Percentiles rank a stretch among this genome's conserved stretches.
phyloP scores from a whole-genome alignment of 2,113 vertebrate species.

The Arvicanthis niloticus region DNA sequence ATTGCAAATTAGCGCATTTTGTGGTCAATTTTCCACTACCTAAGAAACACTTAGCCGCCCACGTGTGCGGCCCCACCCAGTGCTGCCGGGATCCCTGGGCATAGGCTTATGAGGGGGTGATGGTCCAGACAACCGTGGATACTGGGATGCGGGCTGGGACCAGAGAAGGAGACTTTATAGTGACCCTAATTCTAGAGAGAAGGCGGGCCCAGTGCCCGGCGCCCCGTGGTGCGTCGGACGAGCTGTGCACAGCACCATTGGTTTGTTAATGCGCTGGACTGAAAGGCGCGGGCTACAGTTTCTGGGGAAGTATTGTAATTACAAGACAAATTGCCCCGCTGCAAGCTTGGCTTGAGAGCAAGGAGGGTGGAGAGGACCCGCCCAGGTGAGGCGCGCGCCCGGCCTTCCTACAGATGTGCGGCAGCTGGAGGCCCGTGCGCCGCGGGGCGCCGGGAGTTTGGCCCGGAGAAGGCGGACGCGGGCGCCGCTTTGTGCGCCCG shows the following conservation, averaged over 20 bases:
- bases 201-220: background rate
- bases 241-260: conserved; percentile 48
- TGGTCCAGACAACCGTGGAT: background rate
- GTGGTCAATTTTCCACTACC: conserved; percentile 81
- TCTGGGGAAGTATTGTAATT: conserved; percentile 78
- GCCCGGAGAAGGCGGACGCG: conserved; percentile 70
- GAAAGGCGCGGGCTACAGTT: conserved; percentile 66
- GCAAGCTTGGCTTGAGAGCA: background rate
- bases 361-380: background rate
- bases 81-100: background rate
- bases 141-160: background rate
- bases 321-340: conserved; percentile 82
- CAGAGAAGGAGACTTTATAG: conserved; percentile 24
- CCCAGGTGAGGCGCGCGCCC: conserved; percentile 59
- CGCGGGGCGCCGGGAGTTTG: conserved; percentile 71
- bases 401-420: conserved; percentile 59
- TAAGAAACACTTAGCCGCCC: conserved; percentile 59
- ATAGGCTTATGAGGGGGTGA: background rate
- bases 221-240: background rate
- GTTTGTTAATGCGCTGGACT: conserved; percentile 57
- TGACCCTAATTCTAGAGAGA: conserved; percentile 7
- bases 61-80: conserved; percentile 56
- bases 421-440: conserved; percentile 77
- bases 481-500: conserved; percentile 39
- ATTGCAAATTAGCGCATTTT: conserved; percentile 81